These are phyloP conservation scores for Coelopa pilipes DNA, from an alignment of 2,888 invertebrate genomes.

Conservation along the genomic window DNA sequence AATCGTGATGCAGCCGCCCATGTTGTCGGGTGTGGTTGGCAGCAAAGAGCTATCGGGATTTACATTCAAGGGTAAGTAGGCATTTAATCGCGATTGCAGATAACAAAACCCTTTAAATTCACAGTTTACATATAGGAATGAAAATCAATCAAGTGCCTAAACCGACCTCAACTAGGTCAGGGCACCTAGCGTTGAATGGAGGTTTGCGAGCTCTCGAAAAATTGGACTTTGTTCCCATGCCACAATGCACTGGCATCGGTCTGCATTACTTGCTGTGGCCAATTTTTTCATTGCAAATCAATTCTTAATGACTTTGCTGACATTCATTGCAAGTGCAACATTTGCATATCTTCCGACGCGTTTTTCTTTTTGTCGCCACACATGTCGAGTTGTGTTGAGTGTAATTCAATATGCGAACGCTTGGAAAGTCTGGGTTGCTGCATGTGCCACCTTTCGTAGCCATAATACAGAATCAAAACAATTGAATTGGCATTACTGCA, in stretches of 20 bases:
- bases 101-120: too few species aligned
- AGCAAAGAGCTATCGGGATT: conserved; percentile 49
- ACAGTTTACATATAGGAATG: too few species aligned
- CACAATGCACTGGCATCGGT: not conserved
- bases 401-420: not conserved
- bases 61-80: conserved; percentile 58
- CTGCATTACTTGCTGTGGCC: not conserved
- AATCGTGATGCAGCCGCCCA: conserved; percentile 39
- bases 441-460: not conserved
- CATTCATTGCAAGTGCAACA: not conserved
- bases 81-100: not conserved
- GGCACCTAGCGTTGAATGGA: too few species aligned
- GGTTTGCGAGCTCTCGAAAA: too few species aligned
- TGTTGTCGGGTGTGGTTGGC: conserved; percentile 43
- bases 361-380: not conserved
- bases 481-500: too few species aligned
- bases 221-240: not conserved
- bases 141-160: too few species aligned
- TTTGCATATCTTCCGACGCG: not conserved
- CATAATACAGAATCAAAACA: too few species aligned
- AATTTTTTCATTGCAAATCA: not conserved
- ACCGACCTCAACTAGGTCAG: too few species aligned
- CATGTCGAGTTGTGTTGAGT: not conserved
- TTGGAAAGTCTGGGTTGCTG: not conserved
- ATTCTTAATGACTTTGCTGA: not conserved